phyloP scores from a whole-genome alignment of 2,888 invertebrate genomes.

The Cataglyphis rosenhaueri region DNA sequence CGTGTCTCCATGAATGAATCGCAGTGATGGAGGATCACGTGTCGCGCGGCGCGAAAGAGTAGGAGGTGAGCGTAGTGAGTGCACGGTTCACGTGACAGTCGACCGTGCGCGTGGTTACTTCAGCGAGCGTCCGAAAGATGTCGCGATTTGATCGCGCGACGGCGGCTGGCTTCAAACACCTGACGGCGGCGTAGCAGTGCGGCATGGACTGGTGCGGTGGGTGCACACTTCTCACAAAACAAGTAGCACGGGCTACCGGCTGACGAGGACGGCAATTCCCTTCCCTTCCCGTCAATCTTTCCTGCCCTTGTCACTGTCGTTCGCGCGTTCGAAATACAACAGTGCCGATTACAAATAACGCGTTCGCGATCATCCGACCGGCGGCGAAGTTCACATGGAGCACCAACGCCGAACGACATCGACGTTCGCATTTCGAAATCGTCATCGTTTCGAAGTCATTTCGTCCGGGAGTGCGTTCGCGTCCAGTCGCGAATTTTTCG shows the following conservation, averaged over 20 bases:
- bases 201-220: conserved; percentile 83
- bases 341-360: conserved; percentile 20
- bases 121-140: conserved; percentile 75
- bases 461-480: neutral
- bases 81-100: conserved; percentile 46
- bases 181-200: conserved; percentile 81
- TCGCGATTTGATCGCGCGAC: conserved; percentile 68
- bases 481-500: conserved; percentile 41
- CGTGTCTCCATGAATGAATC: conserved; percentile 76
- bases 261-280: conserved; percentile 5
- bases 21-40: conserved; percentile 50
- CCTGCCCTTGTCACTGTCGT: conserved; percentile 11
- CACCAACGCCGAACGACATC: conserved; percentile 21
- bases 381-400: conserved; percentile 46
- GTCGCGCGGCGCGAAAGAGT: conserved; percentile 25
- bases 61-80: neutral
- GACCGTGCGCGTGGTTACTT: conserved; percentile 49
- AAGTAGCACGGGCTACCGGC: conserved; percentile 71
- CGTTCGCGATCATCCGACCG: conserved; percentile 21
- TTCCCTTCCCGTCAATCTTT: conserved; percentile 7
- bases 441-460: conserved; percentile 32
- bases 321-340: conserved; percentile 40
- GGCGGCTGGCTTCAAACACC: conserved; percentile 81
- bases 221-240: conserved; percentile 80
- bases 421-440: conserved; percentile 20